Conservation (phyloP, 1,140 invertebrate genomes). For the Matsumurasca onukii region DNA sequence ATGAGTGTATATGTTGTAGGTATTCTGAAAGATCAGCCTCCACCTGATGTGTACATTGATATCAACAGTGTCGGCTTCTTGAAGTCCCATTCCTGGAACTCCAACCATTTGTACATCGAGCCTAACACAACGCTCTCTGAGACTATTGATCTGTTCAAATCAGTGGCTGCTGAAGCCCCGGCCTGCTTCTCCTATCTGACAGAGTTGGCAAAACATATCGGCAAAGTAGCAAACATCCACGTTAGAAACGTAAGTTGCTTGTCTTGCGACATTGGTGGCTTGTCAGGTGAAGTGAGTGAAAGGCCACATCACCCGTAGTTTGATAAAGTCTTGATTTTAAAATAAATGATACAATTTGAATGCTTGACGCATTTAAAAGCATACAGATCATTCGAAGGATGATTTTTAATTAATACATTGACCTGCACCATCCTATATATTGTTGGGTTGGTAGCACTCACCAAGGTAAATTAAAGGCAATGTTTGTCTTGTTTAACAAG, state of each 20-base stretch:
- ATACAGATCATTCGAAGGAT: no score
- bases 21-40: slow-evolving; percentile 3
- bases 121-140: slow-evolving; percentile 64
- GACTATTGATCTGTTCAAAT: slow-evolving; percentile 60
- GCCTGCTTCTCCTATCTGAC: slow-evolving; percentile 47
- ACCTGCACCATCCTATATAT: no score
- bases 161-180: slow-evolving; percentile 50
- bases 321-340: no score
- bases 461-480: no score
- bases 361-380: no score
- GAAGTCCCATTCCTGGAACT: slow-evolving; percentile 51
- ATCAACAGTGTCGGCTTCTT: slow-evolving; percentile 66
- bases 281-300: no score
- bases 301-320: no score
- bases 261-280: no score
- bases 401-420: no score
- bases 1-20: not conserved
- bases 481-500: no score
- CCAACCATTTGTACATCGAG: slow-evolving; percentile 57
- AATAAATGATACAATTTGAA: no score
- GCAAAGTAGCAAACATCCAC: slow-evolving; percentile 68
- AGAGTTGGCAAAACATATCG: slow-evolving; percentile 62
- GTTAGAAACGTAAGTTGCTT: slow-evolving; percentile 70
- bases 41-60: slow-evolving; percentile 60
- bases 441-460: no score